Base-by-base conservation (phyloP, 2,888 invertebrate genomes). In the Neocrepidodera transversa region DNA sequence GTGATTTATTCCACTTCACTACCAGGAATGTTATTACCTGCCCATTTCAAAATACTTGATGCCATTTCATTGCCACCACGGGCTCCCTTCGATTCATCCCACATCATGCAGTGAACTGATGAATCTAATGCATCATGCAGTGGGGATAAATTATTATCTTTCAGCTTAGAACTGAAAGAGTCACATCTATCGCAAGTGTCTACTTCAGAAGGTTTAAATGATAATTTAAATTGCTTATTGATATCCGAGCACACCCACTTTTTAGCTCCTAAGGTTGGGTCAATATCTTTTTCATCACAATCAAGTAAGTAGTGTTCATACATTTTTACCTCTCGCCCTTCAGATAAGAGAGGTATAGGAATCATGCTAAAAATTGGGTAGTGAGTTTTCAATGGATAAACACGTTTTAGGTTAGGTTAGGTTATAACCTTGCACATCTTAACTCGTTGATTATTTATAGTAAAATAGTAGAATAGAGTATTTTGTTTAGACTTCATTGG, bases 61-160 rank as follows among this genome's bases (percentile, higher is more conserved):
- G 11, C 50, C n/a, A 36, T 50, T 49, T 49, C 32, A 32, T 49
- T 49, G 28, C 17, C 49, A 20, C 49, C 49, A 49, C 49, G 49
- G 3, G 17, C 32, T n/a, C 32, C 16, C 32, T 32, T 49, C n/a
- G 49, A 49, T 49, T 49, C 49, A 10, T 49, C 18, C 49, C 49
- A 49, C 49, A 49, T 38, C 4, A 50, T 36, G 23, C 50, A 50
- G 8, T 35, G 35, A 7, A 20, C 36, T 11, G 36, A 35, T 5
- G 35, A 36, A 50, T 50, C 36, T 20, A 7, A 20, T 2, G 23
- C 8, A 36, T 50, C 50, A 50, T 11, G 11, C 1, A 50, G 14
- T 8, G n/a, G n/a, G n/a, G n/a, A n/a, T n/a, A n/a, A n/a, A n/a
- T n/a, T n/a, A n/a, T n/a, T n/a, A n/a, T n/a, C n/a, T n/a, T n/a